Evolutionary conservation across 2,113 vertebrate genomes (phyloP), one percentile per base, ranked within the genome.

Genomic region (Nycticebus coucang): DNA sequence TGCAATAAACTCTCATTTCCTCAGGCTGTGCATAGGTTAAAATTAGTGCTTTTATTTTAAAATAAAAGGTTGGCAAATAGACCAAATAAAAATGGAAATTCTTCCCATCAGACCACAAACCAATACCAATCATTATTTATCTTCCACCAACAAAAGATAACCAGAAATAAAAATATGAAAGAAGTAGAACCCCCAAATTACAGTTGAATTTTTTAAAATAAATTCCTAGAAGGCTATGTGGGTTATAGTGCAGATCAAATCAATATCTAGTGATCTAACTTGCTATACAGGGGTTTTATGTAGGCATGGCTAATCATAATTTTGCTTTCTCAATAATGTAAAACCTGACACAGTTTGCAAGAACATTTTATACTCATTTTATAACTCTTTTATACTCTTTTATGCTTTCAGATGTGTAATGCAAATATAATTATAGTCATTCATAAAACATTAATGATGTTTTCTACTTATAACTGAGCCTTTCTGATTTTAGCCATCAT

Each of bases 371-470:
- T 1, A 14, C 9, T 93, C 95, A 62, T 60, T 71, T 41, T 41
- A 41, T 41, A 41, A 41, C 41, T 41, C 41, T 77, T 19, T 85
- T 79, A 66, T 1, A 14, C 9, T 93, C 95, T 68, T 60, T 71
- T 66, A 66, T 80, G 41, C 55, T 35, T 59, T n/a, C 50, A 12
- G 91, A 91, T 68, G 81, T 83, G 92, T 85, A 77, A 95, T 72
- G 71, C 33, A 87, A 94, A 72, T 93, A 41, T 95, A 95, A 84
- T 81, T 71, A 77, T 24, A 84, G 37, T 55, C 21, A 69, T 50
- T 92, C n/a, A 95, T 80, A 71, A 92, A 95, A 66, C 26, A 59
- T 87, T n/a, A 90, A 90, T 41, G 9, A 19, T 80, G 85, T 96
- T 95, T 90, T 78, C 37, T 74, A n/a, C 57, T 89, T 83, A 37